A percentile compares a stretch with the other conserved stretches of the same genome.
Evolutionary conservation across 2,797 vertebrate genomes (phyloP).

Genomic region (Chelon auratus): DNA sequence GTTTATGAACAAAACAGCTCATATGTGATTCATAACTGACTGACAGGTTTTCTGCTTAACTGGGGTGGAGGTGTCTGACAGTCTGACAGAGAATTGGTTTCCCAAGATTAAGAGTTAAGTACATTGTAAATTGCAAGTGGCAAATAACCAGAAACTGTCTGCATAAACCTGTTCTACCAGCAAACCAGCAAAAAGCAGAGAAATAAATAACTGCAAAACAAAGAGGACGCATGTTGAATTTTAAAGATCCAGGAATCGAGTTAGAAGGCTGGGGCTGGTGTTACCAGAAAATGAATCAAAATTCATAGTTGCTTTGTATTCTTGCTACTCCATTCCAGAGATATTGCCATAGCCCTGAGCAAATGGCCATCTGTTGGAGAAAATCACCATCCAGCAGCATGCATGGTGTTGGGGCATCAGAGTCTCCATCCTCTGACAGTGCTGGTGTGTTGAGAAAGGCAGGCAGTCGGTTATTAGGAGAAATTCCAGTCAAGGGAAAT

Average conservation of each 20-base stretch:
- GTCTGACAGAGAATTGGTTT: neutral
- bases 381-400: slow-evolving; percentile 50
- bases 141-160: neutral
- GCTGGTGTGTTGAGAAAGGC: slow-evolving; percentile 30
- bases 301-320: slow-evolving; percentile 53
- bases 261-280: slow-evolving; percentile 1
- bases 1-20: too few species aligned
- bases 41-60: too few species aligned
- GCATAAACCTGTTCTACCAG: too few species aligned
- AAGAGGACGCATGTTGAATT: slow-evolving; percentile 4
- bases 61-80: neutral
- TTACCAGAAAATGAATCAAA: slow-evolving; percentile 32
- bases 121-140: neutral
- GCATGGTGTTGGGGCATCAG: slow-evolving; percentile 48
- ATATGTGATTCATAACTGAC: too few species aligned
- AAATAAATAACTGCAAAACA: slow-evolving; percentile 1
- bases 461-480: slow-evolving; percentile 46
- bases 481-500: slow-evolving; percentile 51
- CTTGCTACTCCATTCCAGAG: slow-evolving; percentile 35
- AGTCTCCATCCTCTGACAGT: slow-evolving; percentile 54
- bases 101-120: neutral
- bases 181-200: neutral
- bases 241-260: neutral
- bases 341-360: slow-evolving; percentile 59
- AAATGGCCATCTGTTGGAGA: slow-evolving; percentile 66